These are phyloP conservation scores for Sapajus apella DNA, from an alignment of 2,113 vertebrate species.

Conservation along the genomic window DNA sequence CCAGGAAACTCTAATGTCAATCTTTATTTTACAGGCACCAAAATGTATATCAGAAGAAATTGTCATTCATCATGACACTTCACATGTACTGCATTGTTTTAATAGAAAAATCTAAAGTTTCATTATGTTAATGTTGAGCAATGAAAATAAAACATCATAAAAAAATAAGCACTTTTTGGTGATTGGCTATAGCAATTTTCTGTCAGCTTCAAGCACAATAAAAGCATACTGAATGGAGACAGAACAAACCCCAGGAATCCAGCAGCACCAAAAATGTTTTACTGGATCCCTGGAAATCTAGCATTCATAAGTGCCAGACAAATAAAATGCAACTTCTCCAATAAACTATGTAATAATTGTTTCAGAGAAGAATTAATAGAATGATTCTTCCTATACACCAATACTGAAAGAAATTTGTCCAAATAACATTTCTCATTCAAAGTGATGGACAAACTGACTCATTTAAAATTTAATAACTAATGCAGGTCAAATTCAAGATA, in stretches of 20 bases:
- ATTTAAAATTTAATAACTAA: slow-evolving; percentile 36
- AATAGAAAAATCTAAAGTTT: slow-evolving; percentile 82
- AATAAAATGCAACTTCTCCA: neutral
- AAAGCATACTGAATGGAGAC: slow-evolving; percentile 56
- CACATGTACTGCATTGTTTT: slow-evolving; percentile 73
- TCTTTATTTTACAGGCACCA: slow-evolving; percentile 71
- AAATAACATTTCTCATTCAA: slow-evolving; percentile 39
- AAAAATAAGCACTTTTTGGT: slow-evolving; percentile 81
- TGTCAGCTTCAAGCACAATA: slow-evolving; percentile 74
- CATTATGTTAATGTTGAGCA: slow-evolving; percentile 82
- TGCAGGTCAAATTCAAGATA: slow-evolving; percentile 20
- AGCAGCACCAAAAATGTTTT: neutral
- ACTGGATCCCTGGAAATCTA: slow-evolving; percentile 22
- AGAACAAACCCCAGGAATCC: slow-evolving; percentile 46
- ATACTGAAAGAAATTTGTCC: neutral
- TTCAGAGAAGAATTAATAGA: neutral
- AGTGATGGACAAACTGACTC: neutral
- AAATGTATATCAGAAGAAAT: slow-evolving; percentile 74
- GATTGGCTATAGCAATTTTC: slow-evolving; percentile 80
- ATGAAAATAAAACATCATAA: slow-evolving; percentile 82
- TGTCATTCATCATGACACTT: slow-evolving; percentile 75
- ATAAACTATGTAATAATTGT: neutral
- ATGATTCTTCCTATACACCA: neutral
- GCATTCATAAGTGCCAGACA: neutral
- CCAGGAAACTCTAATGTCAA: slow-evolving; percentile 63